Base-by-base conservation (phyloP, 2,797 vertebrate species). In the Karalla daura region DNA sequence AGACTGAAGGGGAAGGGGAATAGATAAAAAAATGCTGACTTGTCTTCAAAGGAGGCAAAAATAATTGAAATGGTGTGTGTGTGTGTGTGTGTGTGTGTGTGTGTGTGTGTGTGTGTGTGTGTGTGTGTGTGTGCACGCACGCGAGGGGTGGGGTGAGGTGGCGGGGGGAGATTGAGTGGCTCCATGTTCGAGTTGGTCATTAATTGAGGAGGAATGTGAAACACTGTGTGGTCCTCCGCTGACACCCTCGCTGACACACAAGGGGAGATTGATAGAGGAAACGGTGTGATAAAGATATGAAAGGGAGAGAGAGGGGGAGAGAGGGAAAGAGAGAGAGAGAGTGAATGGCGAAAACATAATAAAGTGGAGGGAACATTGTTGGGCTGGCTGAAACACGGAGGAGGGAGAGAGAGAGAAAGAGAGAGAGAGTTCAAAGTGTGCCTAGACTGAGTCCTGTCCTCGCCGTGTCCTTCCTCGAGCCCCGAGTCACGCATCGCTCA, bases 401-500 rank as follows among this genome's bases (percentile, higher is more conserved):
- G 73, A 65, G 80, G 58, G 64, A 49, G 77, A 74, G 23, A 46
- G 74, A 76, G 54, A n/a, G n/a, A n/a, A n/a, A n/a, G n/a, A n/a
- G n/a, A 63, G 69, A 78, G 79, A 56, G 87, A 87, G 91, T 91
- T 92, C 89, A 91, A 90, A 91, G 89, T 89, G 90, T 91, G 95
- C 93, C 91, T 88, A 94, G 91, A 93, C 90, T 89, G 94, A 94
- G 95, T 95, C 95, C 96, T 95, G 96, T 96, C 96, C 96, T 96
- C 95, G 86, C 91, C 44, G 94, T 94, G 96, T 97, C 97, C 97
- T 97, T 97, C 96, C 94, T 94, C 90, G 70, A 94, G 94, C 96
- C 95, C 92, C 86, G 85, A 96, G 96, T 96, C 95, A 95, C 91
- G 91, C 96, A 98, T 98, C 95, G 94, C 95, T 98, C 96, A 97